phyloP scores from a whole-genome alignment of 2,888 invertebrate genomes.

The Meta bourneti region DNA sequence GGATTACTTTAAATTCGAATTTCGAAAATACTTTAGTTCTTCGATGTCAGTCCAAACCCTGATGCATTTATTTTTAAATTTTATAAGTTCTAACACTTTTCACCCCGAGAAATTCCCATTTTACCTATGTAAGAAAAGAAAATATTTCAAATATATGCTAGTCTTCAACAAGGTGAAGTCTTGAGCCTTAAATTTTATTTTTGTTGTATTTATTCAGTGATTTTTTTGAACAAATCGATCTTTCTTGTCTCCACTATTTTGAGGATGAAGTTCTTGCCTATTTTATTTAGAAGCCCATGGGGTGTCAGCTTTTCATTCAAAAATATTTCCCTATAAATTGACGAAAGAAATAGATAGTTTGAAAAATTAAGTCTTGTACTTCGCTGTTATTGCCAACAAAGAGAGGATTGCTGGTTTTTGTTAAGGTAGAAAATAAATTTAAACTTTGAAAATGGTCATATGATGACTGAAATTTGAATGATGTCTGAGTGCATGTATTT shows the following conservation, averaged over 20 bases:
- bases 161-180: background rate
- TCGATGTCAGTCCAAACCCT: no score
- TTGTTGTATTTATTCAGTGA: background rate
- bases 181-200: background rate
- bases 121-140: background rate
- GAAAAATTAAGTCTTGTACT: background rate
- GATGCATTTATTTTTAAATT: background rate
- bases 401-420: background rate
- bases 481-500: background rate
- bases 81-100: background rate
- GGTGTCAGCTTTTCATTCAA: background rate
- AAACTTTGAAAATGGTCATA: background rate
- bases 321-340: background rate
- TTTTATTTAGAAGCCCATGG: background rate
- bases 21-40: no score
- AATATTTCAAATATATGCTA: background rate
- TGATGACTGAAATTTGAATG: background rate
- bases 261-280: background rate
- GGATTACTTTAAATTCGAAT: no score
- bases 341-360: background rate
- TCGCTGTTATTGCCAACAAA: background rate
- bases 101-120: background rate
- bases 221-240: background rate
- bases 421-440: background rate
- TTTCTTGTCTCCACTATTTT: background rate